Conservation (phyloP, 2,888 invertebrate species). For the Theodoxus fluviatilis region DNA sequence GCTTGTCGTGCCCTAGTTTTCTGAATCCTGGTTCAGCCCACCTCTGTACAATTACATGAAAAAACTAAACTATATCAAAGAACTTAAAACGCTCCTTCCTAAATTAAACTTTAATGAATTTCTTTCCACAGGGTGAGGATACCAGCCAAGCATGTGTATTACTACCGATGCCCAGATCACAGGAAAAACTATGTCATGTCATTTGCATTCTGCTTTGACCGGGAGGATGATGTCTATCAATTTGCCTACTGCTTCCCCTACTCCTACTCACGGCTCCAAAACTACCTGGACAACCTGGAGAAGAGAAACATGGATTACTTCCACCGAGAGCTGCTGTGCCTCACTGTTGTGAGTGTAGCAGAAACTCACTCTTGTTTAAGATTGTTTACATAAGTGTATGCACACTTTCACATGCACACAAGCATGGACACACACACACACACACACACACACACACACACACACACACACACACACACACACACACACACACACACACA, state of each 20-base stretch:
- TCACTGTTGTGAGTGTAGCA: slow-evolving; percentile 62
- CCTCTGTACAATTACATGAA: no score
- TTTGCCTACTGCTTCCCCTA: slow-evolving; percentile 94
- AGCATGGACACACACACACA: no score
- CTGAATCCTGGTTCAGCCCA: no score
- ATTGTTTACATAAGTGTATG: not conserved
- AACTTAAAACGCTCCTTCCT: no score
- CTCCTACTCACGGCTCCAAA: slow-evolving; percentile 89
- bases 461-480: no score
- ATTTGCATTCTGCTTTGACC: slow-evolving; percentile 92
- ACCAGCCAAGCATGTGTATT: slow-evolving; percentile 82
- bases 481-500: no score
- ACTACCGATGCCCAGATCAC: slow-evolving; percentile 88
- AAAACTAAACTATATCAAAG: no score
- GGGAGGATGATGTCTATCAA: slow-evolving; percentile 93
- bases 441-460: no score
- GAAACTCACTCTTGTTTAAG: no score
- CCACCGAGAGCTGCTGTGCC: slow-evolving; percentile 72
- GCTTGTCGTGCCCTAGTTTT: no score
- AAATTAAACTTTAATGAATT: no score
- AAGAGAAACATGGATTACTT: slow-evolving; percentile 71
- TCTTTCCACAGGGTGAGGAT: slow-evolving; percentile 59
- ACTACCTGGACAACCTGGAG: slow-evolving; percentile 80
- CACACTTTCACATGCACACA: no score
- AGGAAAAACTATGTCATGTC: slow-evolving; percentile 87